Percentiles rank a stretch among this genome's conserved stretches.
Evolutionary conservation across 2,113 vertebrate species (phyloP).

Genomic region (Glaucomys volans): DNA sequence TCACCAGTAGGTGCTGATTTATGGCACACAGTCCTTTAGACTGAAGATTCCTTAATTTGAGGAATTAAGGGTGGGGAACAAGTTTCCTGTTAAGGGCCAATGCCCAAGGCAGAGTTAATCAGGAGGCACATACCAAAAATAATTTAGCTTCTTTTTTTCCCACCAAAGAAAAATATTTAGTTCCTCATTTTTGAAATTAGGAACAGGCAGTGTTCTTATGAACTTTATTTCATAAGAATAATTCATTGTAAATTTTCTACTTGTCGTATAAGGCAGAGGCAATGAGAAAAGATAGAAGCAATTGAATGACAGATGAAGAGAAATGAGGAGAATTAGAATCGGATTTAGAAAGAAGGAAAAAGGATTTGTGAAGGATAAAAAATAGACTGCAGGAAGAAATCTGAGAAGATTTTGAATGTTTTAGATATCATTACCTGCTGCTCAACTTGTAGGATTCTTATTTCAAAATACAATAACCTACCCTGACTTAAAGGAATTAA

Average conservation of each 20-base stretch:
- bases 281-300: background rate
- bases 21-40: background rate
- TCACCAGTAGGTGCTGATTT: conserved; percentile 12
- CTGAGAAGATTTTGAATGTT: background rate
- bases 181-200: conserved; percentile 65
- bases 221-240: conserved; percentile 57
- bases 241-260: conserved; percentile 24
- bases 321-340: background rate
- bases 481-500: conserved; percentile 3
- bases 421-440: conserved; percentile 26
- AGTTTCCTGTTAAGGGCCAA: conserved; percentile 50
- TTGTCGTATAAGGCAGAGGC: background rate
- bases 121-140: conserved; percentile 65
- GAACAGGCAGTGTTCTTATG: conserved; percentile 27
- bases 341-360: conserved; percentile 35
- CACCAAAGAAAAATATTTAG: conserved; percentile 66
- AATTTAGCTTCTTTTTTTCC: conserved; percentile 59
- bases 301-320: background rate
- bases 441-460: background rate
- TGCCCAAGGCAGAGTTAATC: conserved; percentile 57
- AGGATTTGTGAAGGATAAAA: background rate
- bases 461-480: conserved; percentile 19
- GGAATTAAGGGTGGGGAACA: conserved; percentile 26
- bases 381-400: background rate
- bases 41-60: conserved; percentile 44